Base-by-base conservation (phyloP, 1,140 invertebrate genomes). In the Calycopis cecrops region DNA sequence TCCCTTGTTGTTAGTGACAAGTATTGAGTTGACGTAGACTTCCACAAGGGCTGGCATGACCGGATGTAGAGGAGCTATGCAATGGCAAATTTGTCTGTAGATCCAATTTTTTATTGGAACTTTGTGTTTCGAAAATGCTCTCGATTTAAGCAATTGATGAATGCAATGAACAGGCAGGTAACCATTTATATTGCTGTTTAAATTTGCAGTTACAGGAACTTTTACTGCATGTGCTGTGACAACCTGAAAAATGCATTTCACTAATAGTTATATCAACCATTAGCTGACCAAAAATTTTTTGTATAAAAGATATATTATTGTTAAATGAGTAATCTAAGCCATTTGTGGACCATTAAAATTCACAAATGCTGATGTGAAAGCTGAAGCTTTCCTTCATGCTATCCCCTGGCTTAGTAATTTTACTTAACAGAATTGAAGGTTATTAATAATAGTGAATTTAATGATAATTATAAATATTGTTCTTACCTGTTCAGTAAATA, bases 131-230 rank as follows among this genome's bases (percentile, higher is more conserved):
- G 97, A 96, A 76, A 99, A 99, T 4, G 97, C 96, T 69, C 97
- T 88, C 21, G 96, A 98, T 79, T 98, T 98, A 0, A 99, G 87
- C 11, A 99, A 84, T 72, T 99, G 98, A 82, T 98, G 97, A 57
- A 99, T 98, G 78, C 98, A 99, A 83, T 99, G 98, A 18, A 99
- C 95, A 0, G 98, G 98, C 54, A 99, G 84, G 87, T 98, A 99
- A 14, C 98, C 97, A 1, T 92, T 91, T 54, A 98, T 95, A 58
- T 94, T 94, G 16, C 94, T 96, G 85, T 95, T 98, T 6, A 99
- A 88, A 73, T 94, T 94, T 0, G 92, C 90, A 0, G 98, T 99
- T 0, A 99, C 97, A 0, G 97, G 96, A 14, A 99, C 97, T 77
- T 97, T 97, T 0, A 99, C 95, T 1, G 98, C 98, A 88, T 98